These are phyloP conservation scores for Acrocyrtus sp. DNA, from an alignment of 2,888 invertebrate genomes.

Conservation along the genomic window DNA sequence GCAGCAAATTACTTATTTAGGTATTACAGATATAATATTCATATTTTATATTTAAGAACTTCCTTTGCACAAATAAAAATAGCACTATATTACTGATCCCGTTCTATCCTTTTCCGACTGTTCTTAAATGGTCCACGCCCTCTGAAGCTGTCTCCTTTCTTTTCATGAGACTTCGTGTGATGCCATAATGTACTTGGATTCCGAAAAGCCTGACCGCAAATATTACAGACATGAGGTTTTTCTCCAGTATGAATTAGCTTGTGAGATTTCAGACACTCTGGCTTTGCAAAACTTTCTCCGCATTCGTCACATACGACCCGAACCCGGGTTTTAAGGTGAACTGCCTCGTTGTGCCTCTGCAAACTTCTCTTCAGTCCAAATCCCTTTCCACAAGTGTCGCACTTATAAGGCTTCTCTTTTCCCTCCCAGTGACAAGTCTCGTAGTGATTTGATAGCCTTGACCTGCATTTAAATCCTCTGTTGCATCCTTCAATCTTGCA, in stretches of 20 bases:
- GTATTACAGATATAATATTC: too few relatives aligned
- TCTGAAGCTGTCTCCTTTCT: neutral
- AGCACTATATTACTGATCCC: too few relatives aligned
- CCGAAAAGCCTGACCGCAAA: conserved; percentile 84
- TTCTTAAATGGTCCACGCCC: neutral
- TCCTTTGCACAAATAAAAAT: too few relatives aligned
- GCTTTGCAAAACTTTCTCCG: conserved; percentile 84
- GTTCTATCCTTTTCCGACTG: too few relatives aligned
- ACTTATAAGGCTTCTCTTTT: neutral
- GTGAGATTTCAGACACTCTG: conserved; percentile 85
- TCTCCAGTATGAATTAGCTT: conserved; percentile 85
- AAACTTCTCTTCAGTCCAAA: neutral
- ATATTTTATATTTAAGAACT: too few relatives aligned
- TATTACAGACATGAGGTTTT: conserved; percentile 64
- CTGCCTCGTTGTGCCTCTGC: neutral
- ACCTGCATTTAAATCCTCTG: too few relatives aligned
- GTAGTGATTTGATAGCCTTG: too few relatives aligned
- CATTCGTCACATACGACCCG: conserved; percentile 73
- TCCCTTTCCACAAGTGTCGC: neutral
- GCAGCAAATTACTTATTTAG: too few relatives aligned
- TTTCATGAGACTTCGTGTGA: conserved; percentile 77
- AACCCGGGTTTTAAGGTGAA: neutral
- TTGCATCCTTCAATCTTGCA: too few relatives aligned
- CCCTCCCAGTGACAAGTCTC: too few relatives aligned
- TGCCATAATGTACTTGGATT: conserved; percentile 85